These are phyloP conservation scores for Hycleus phaleratus DNA, from an alignment of 1,140 invertebrate genomes.

Conservation along the genomic window DNA sequence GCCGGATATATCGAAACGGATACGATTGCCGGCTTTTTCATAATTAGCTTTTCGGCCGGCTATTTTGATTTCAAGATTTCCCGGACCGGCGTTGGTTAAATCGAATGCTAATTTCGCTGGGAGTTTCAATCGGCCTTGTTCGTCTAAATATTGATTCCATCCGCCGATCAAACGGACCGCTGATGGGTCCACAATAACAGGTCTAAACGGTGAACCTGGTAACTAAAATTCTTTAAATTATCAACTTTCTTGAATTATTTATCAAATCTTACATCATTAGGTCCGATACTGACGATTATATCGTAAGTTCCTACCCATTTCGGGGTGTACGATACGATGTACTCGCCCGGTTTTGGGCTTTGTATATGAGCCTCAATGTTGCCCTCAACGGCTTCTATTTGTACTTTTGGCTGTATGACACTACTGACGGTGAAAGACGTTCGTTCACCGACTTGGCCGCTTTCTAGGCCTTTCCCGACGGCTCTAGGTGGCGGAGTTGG, in stretches of 20 bases:
- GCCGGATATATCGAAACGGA: conserved; percentile 52
- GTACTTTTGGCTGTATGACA: conserved; percentile 45
- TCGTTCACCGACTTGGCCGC: conserved; percentile 63
- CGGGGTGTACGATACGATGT: conserved; percentile 57
- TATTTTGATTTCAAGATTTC: conserved; percentile 56
- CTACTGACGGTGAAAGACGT: conserved; percentile 62
- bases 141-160: conserved; percentile 70
- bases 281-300: conserved; percentile 48
- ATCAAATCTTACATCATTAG: conserved; percentile 36
- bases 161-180: conserved; percentile 60
- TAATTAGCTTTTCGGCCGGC: conserved; percentile 49
- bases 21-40: conserved; percentile 34
- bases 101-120: conserved; percentile 69
- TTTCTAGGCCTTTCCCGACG: conserved; percentile 55
- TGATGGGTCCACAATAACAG: conserved; percentile 32
- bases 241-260: not conserved
- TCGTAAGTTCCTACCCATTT: conserved; percentile 64
- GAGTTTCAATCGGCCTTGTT: conserved; percentile 66
- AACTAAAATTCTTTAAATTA: conserved; percentile 23
- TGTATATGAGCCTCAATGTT: conserved; percentile 38
- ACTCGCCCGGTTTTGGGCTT: conserved; percentile 38
- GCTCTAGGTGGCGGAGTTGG: conserved; percentile 44
- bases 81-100: conserved; percentile 66
- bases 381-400: conserved; percentile 40
- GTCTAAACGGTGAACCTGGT: conserved; percentile 38